Conservation (phyloP, 1,140 invertebrate species). For the Wiebesia pumilae region DNA sequence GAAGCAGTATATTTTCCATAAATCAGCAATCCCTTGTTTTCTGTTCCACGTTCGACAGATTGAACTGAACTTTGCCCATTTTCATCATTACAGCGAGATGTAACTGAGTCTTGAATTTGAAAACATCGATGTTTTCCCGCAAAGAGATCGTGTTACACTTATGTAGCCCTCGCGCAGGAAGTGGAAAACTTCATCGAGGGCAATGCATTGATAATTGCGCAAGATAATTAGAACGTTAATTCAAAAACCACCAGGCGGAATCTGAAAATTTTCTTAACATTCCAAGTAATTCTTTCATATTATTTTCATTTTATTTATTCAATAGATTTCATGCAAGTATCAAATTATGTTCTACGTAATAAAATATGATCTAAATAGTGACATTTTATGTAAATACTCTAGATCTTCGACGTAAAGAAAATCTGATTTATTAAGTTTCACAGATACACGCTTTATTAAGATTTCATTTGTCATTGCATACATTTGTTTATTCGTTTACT, state of each 20-base stretch:
- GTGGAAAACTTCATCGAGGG: conserved; percentile 64
- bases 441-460: no score
- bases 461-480: no score
- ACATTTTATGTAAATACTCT: no score
- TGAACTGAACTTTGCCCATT: conserved; percentile 48
- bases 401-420: no score
- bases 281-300: background rate
- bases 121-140: conserved; percentile 51
- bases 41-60: background rate
- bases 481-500: no score
- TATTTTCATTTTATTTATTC: background rate
- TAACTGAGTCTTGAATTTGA: conserved; percentile 36
- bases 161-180: conserved; percentile 55
- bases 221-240: conserved; percentile 58
- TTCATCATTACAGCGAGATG: conserved; percentile 27
- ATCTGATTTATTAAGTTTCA: no score
- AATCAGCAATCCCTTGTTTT: conserved; percentile 35
- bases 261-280: conserved; percentile 53
- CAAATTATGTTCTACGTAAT: no score
- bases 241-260: conserved; percentile 58
- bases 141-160: conserved; percentile 43
- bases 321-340: no score
- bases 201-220: conserved; percentile 64
- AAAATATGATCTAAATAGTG: no score
- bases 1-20: background rate